A percentile compares a stretch with the other conserved stretches of the same genome.
Conservation (phyloP, 1,140 invertebrate species). For the Philopotamus ludificatus region DNA sequence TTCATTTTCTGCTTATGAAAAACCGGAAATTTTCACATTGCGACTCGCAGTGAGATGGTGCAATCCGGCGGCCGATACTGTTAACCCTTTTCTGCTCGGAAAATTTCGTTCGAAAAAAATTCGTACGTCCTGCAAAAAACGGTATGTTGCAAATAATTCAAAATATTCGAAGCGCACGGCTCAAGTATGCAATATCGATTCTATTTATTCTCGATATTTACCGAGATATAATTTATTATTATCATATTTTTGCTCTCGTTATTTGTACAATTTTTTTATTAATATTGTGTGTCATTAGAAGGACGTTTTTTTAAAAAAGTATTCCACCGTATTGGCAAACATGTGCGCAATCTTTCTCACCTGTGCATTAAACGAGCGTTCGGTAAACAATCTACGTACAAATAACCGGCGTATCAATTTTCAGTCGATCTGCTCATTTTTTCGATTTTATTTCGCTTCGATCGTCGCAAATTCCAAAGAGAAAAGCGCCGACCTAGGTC, state of each 20-base stretch:
- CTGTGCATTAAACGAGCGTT: neutral
- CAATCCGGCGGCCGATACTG: neutral
- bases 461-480: no score
- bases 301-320: neutral
- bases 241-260: neutral
- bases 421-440: no score
- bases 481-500: no score
- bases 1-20: constrained; percentile 18
- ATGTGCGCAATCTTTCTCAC: neutral
- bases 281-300: neutral
- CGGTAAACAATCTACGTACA: no score
- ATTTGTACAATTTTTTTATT: neutral
- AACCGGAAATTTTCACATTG: constrained; percentile 17
- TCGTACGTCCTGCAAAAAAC: no score
- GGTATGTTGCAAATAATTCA: neutral
- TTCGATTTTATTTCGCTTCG: no score
- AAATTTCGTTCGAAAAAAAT: no score
- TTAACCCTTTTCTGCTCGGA: neutral
- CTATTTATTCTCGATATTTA: neutral
- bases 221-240: neutral
- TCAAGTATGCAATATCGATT: no score
- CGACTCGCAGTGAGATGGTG: neutral
- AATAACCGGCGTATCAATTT: no score
- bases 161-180: neutral
- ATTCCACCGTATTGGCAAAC: neutral